Percentiles rank a stretch among this genome's conserved stretches.
Evolutionary conservation across 2,113 vertebrate genomes (phyloP).

Genomic region (Morone chrysops): DNA sequence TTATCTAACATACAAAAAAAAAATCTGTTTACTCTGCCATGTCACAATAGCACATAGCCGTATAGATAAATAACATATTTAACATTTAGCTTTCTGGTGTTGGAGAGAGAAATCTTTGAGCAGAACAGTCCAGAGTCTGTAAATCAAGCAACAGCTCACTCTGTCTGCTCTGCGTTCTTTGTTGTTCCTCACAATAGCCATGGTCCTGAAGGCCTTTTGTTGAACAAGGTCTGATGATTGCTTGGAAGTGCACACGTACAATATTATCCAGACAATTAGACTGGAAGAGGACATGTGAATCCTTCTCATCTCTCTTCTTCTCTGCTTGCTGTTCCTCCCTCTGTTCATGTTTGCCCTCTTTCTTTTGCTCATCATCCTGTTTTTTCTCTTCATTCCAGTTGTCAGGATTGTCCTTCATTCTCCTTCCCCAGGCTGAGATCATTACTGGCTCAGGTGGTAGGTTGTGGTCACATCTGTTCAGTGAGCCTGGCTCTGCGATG

Average conservation of each 20-base stretch:
- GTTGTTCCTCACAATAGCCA: slow-evolving; percentile 16
- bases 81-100: slow-evolving; percentile 22
- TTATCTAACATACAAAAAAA: slow-evolving; percentile 2
- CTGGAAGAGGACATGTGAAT: slow-evolving; percentile 3
- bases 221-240: neutral
- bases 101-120: slow-evolving; percentile 47
- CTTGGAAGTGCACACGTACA: neutral
- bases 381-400: slow-evolving; percentile 24
- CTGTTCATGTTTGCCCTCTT: slow-evolving; percentile 12
- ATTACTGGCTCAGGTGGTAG: slow-evolving; percentile 30
- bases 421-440: neutral
- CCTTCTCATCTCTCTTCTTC: slow-evolving; percentile 7
- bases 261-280: slow-evolving; percentile 32
- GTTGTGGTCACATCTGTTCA: slow-evolving; percentile 47
- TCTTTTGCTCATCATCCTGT: slow-evolving; percentile 15
- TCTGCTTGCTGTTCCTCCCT: neutral
- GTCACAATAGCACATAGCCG: slow-evolving; percentile 4
- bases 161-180: slow-evolving; percentile 10
- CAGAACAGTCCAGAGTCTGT: slow-evolving; percentile 43
- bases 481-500: slow-evolving; percentile 22
- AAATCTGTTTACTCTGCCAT: neutral
- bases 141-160: slow-evolving; percentile 36
- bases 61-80: slow-evolving; percentile 6
- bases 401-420: neutral
- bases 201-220: slow-evolving; percentile 6